phyloP scores from a whole-genome alignment of 2,888 invertebrate species.

The Apotomis betuletana region DNA sequence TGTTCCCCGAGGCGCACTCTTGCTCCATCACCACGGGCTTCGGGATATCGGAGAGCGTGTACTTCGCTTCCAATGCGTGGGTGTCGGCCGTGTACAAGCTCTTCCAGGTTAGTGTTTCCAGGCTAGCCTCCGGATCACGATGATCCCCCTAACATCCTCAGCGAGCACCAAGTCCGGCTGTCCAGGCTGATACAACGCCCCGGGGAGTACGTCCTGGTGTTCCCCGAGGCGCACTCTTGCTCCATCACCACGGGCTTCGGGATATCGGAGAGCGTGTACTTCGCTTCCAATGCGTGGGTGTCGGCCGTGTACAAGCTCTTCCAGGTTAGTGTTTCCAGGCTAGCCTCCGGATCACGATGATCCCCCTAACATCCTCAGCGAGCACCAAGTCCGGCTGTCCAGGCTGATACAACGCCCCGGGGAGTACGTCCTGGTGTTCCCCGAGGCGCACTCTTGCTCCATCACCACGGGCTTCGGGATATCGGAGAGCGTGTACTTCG shows the following conservation, averaged over 20 bases:
- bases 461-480: conserved; percentile 94
- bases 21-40: conserved; percentile 95
- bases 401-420: conserved; percentile 93
- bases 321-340: conserved; percentile 86
- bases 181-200: conserved; percentile 92
- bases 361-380: conserved; percentile 91
- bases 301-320: conserved; percentile 88
- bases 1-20: conserved; percentile 93
- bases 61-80: conserved; percentile 93
- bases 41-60: conserved; percentile 95
- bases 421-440: conserved; percentile 95
- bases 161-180: conserved; percentile 89
- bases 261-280: conserved; percentile 96
- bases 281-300: conserved; percentile 92
- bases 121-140: conserved; percentile 94
- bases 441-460: conserved; percentile 92
- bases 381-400: conserved; percentile 90
- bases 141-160: conserved; percentile 93
- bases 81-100: conserved; percentile 87
- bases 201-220: conserved; percentile 94
- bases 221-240: conserved; percentile 93
- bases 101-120: conserved; percentile 87
- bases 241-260: conserved; percentile 94
- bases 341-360: conserved; percentile 96
- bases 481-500: conserved; percentile 96